phyloP scores from a whole-genome alignment of 2,797 vertebrate species.

The Eleutherodactylus coqui region DNA sequence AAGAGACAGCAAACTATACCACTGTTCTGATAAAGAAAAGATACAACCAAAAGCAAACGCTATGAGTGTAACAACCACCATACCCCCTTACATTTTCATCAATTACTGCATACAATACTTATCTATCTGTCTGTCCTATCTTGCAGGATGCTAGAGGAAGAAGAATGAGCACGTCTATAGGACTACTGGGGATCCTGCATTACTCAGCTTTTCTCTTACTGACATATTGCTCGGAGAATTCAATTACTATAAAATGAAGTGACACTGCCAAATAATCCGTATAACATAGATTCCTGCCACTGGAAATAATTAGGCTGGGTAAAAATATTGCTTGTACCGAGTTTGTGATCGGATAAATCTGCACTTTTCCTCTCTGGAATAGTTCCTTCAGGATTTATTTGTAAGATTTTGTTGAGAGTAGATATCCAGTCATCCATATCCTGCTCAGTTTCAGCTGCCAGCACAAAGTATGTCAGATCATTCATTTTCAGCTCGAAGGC shows the following conservation, averaged over 20 bases:
- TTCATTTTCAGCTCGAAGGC: conserved; percentile 99
- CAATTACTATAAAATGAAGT: conserved; percentile 58
- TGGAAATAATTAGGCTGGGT: conserved; percentile 38
- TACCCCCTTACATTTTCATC: no score
- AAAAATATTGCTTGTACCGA: conserved; percentile 78
- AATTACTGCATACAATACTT: no score
- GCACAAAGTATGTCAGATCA: conserved; percentile 97
- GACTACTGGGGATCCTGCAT: not conserved
- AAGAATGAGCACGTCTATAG: conserved; percentile 9
- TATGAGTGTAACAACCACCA: no score
- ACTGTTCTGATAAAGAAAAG: no score
- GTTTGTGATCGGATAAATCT: conserved; percentile 89
- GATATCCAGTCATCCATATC: conserved; percentile 99
- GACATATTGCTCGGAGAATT: conserved; percentile 19
- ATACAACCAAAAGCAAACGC: no score
- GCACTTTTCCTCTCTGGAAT: conserved; percentile 87
- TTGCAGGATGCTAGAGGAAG: not conserved
- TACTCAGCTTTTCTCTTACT: conserved; percentile 1
- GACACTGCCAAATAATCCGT: conserved; percentile 22
- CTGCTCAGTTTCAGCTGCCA: conserved; percentile 95
- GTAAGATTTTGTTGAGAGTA: conserved; percentile 94
- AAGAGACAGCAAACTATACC: no score
- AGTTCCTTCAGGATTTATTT: conserved; percentile 90
- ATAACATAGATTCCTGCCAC: conserved; percentile 33
- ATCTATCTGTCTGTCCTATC: not conserved